phyloP scores from a whole-genome alignment of 2,797 vertebrate species.

The Spheniscus humboldti region DNA sequence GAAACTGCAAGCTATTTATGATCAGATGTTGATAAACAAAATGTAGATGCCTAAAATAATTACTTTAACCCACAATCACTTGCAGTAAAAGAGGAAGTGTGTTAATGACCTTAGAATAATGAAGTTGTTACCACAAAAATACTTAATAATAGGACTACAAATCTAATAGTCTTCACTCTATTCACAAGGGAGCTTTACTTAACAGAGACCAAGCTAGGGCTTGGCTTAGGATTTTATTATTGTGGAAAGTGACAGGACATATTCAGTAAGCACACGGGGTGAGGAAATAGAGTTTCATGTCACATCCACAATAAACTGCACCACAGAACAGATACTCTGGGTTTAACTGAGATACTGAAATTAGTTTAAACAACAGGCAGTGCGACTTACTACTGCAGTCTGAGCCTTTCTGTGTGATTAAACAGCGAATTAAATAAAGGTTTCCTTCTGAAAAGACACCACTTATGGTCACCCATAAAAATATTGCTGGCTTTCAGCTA shows the following conservation, averaged over 20 bases:
- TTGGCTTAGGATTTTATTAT: conserved; percentile 18
- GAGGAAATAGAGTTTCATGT: not conserved
- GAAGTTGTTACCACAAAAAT: conserved; percentile 12
- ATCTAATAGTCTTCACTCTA: not conserved
- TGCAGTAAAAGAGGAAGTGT: conserved; percentile 1
- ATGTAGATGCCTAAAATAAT: not conserved
- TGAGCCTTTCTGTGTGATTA: not conserved
- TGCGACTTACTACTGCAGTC: not conserved
- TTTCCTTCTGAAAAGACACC: not conserved
- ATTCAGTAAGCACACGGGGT: not conserved
- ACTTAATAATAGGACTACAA: conserved; percentile 8
- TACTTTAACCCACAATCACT: not conserved
- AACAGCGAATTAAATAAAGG: not conserved
- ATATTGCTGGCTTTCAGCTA: not conserved
- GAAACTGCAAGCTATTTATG: not conserved
- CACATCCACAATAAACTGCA: not conserved
- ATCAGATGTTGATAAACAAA: conserved; percentile 1
- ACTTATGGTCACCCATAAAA: not conserved
- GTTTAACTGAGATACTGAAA: not conserved
- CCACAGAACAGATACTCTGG: not conserved
- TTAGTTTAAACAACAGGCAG: not conserved
- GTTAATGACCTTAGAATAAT: conserved; percentile 25
- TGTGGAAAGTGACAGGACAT: not conserved
- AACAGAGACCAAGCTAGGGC: not conserved
- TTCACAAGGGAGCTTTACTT: not conserved